Percentiles rank a stretch among this genome's conserved stretches.
phyloP scores from a whole-genome alignment of 1,140 invertebrate species.

The Drosophila subobscura region DNA sequence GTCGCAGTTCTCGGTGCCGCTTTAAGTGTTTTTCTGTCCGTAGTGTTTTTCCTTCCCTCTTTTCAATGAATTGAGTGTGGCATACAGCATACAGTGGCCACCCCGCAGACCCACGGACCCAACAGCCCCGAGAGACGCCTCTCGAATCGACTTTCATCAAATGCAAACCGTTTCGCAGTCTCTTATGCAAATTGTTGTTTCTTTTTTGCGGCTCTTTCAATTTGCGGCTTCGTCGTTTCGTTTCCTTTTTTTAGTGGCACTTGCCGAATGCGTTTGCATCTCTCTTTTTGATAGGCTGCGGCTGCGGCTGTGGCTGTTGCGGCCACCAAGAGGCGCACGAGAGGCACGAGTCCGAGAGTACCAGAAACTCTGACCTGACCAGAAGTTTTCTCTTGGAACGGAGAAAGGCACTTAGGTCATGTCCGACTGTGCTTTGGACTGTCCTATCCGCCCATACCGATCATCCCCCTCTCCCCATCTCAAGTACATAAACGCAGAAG shows the following conservation, averaged over 20 bases:
- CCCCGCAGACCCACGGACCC: background rate
- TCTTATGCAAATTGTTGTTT: slow-evolving; percentile 42
- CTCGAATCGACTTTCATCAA: slow-evolving; percentile 58
- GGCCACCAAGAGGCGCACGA: too few species aligned
- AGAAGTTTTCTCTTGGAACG: too few species aligned
- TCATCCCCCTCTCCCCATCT: too few species aligned
- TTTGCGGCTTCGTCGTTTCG: slow-evolving; percentile 31
- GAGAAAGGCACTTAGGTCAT: too few species aligned
- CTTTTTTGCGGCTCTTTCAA: slow-evolving; percentile 34
- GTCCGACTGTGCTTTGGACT: too few species aligned
- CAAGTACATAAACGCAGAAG: too few species aligned
- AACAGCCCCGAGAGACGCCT: slow-evolving; percentile 1
- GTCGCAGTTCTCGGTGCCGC: slow-evolving; percentile 48
- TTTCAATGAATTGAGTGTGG: slow-evolving; percentile 65
- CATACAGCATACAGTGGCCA: slow-evolving; percentile 29
- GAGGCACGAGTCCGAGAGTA: too few species aligned
- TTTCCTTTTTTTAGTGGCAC: slow-evolving; percentile 37
- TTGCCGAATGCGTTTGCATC: slow-evolving; percentile 48
- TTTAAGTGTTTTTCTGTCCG: slow-evolving; percentile 62
- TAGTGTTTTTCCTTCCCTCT: slow-evolving; percentile 21
- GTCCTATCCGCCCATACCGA: too few species aligned
- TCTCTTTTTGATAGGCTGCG: slow-evolving; percentile 34
- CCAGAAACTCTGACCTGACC: too few species aligned
- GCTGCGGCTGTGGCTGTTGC: background rate
- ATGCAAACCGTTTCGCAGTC: slow-evolving; percentile 56